Percentiles rank a stretch among this genome's conserved stretches.
These are phyloP conservation scores for Lottia gigantea DNA, from an alignment of 2,888 invertebrate species.

Conservation along the genomic window DNA sequence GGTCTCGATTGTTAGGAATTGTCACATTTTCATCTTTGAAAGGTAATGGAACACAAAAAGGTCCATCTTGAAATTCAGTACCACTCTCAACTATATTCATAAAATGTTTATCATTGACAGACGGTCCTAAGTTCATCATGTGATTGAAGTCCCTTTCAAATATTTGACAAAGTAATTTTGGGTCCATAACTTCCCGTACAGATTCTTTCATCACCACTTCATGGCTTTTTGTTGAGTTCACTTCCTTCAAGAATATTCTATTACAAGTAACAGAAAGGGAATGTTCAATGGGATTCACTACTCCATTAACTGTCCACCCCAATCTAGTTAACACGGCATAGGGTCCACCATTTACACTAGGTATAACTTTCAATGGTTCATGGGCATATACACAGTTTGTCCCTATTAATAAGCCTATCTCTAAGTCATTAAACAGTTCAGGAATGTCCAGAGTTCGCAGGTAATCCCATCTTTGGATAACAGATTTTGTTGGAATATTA, in stretches of 20 bases:
- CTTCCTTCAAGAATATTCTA: background rate
- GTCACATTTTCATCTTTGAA: background rate
- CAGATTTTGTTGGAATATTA: slow-evolving; percentile 13
- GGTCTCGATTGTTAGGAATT: background rate
- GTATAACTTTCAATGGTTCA: background rate
- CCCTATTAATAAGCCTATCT: slow-evolving; percentile 16
- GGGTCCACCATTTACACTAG: background rate
- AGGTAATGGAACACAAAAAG: background rate
- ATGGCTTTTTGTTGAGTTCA: background rate
- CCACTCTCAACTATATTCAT: background rate
- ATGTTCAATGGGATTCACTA: too few relatives aligned
- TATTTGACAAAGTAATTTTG: background rate
- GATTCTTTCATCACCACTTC: background rate
- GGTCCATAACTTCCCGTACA: background rate
- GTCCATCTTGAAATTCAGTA: background rate
- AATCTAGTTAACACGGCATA: background rate
- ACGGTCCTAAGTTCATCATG: background rate
- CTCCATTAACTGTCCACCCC: too few relatives aligned
- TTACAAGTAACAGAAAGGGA: background rate
- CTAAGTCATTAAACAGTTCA: background rate
- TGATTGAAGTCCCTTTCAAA: slow-evolving; percentile 9
- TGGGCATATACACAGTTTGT: background rate
- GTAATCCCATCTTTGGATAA: slow-evolving; percentile 14
- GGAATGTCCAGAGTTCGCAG: background rate
- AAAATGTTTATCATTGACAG: background rate